Evolutionary conservation across 1,140 invertebrate genomes (phyloP).

Genomic region (Drosophila pectinifera): DNA sequence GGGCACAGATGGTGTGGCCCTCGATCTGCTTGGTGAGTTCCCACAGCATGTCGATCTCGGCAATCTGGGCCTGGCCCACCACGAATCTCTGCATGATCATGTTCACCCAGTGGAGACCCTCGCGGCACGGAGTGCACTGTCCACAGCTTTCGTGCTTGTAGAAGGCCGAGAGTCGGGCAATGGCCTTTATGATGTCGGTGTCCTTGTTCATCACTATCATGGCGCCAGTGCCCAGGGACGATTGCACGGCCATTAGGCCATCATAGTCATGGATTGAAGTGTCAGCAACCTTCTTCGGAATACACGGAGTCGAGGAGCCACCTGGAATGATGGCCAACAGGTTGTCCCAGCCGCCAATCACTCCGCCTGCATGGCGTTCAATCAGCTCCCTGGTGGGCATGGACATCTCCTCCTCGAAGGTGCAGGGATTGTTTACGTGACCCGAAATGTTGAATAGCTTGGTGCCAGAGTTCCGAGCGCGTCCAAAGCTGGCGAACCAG

Average conservation of each 20-base stretch:
- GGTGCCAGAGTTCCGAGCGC: conserved; percentile 90
- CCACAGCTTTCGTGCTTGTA: conserved; percentile 93
- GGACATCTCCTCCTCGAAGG: conserved; percentile 88
- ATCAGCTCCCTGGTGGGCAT: conserved; percentile 71
- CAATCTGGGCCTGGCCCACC: conserved; percentile 50
- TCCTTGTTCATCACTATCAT: conserved; percentile 72
- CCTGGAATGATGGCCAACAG: conserved; percentile 71
- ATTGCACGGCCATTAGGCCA: conserved; percentile 60
- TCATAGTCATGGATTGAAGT: conserved; percentile 68
- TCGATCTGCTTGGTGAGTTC: conserved; percentile 77
- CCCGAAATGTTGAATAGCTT: conserved; percentile 93
- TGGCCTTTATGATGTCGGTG: conserved; percentile 86
- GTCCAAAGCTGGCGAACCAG: conserved; percentile 91
- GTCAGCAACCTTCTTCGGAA: conserved; percentile 46
- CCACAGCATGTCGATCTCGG: conserved; percentile 74
- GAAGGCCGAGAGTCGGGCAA: conserved; percentile 89
- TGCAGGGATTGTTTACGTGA: conserved; percentile 91
- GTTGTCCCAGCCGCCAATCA: conserved; percentile 74
- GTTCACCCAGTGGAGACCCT: conserved; percentile 86
- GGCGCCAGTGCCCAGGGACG: conserved; percentile 74
- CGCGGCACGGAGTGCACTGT: conserved; percentile 92
- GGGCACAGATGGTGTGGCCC: conserved; percentile 73
- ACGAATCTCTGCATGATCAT: conserved; percentile 77
- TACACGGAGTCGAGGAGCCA: conserved; percentile 71
- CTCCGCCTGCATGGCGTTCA: conserved; percentile 72